Evolutionary conservation across 2,113 vertebrate species (phyloP), one percentile per base, ranked within the genome.

Genomic region (Brienomyrus brachyistius): DNA sequence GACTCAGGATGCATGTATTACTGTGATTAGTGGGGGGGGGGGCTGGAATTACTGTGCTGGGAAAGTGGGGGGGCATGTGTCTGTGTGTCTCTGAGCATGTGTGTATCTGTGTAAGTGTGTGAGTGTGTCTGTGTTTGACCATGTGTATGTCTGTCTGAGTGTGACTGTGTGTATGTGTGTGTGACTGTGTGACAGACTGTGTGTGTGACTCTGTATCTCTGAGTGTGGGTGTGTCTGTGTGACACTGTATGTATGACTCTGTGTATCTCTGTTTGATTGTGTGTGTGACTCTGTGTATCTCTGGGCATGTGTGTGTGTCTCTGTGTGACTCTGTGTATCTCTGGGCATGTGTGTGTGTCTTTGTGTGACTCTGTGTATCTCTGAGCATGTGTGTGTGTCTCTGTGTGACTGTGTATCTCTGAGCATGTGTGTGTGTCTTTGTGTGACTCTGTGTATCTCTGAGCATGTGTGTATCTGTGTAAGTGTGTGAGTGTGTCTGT

Each of bases 31-130:
- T 0, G 2, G 21, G 56, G 56, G 23, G 56, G 56, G 56, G 21
- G 97, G 96, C 94, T 94, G 95, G 95, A 95, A 95, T 96, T 96
- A 97, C 97, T 96, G 96, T 96, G 95, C 93, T 90, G 92, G 93
- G 94, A 94, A 93, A 93, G 93, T 92, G 93, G 93, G 90, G 90
- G 89, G 62, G 87, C 1, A 19, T 23, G 31, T 59, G 86, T 88
- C 10, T 40, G 40, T 40, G 40, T 82, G 88, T 52, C 23, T 89
- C 48, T 82, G 62, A 66, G n/a, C 9, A 3, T n/a, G 59, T 62
- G 59, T 54, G 40, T 40, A 40, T 40, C 40, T 56, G 86, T 59
- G 86, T 87, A 15, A 51, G 84, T 27, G 83, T 85, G 83, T 27
- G 56, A n/a, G 23, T n/a, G 59, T 62, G 23, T n/a, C 59, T 62